These are phyloP conservation scores for Hedychridium roseum DNA, from an alignment of 2,888 invertebrate genomes.

Conservation along the genomic window DNA sequence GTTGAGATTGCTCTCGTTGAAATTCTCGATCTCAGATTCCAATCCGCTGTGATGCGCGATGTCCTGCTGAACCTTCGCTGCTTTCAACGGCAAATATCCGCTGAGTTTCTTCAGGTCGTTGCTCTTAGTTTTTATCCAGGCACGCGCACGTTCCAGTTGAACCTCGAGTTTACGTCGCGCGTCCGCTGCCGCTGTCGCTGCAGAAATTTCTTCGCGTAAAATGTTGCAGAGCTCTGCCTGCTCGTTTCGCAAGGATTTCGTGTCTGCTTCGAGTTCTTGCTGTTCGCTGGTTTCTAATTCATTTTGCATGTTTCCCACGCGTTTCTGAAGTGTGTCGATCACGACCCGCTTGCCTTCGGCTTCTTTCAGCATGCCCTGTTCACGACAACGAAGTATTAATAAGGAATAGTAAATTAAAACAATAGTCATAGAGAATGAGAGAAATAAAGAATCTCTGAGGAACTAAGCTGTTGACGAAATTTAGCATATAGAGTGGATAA, in stretches of 20 bases:
- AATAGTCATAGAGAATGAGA: conserved; percentile 6
- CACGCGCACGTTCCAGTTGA: conserved; percentile 79
- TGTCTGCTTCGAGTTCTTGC: conserved; percentile 76
- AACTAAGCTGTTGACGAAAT: too few relatives aligned
- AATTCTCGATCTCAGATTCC: conserved; percentile 79
- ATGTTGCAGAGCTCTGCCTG: conserved; percentile 78
- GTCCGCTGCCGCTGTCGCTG: conserved; percentile 74
- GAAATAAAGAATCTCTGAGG: too few relatives aligned
- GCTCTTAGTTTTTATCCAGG: conserved; percentile 82
- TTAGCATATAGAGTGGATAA: too few relatives aligned
- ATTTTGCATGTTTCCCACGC: conserved; percentile 82
- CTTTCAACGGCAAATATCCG: conserved; percentile 80
- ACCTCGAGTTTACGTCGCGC: conserved; percentile 78
- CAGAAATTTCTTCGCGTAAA: conserved; percentile 78
- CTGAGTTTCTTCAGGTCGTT: conserved; percentile 79
- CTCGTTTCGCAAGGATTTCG: conserved; percentile 77
- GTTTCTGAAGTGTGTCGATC: conserved; percentile 83
- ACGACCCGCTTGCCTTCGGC: conserved; percentile 84
- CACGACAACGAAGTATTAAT: conserved; percentile 7
- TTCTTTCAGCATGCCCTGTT: conserved; percentile 79
- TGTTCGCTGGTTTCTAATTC: conserved; percentile 88
- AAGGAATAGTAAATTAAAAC: background rate
- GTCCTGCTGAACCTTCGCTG: conserved; percentile 84
- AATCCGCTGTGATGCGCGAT: conserved; percentile 78
- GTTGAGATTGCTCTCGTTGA: conserved; percentile 77